phyloP scores from a whole-genome alignment of 2,888 invertebrate species.

The Hetaerina titia region DNA sequence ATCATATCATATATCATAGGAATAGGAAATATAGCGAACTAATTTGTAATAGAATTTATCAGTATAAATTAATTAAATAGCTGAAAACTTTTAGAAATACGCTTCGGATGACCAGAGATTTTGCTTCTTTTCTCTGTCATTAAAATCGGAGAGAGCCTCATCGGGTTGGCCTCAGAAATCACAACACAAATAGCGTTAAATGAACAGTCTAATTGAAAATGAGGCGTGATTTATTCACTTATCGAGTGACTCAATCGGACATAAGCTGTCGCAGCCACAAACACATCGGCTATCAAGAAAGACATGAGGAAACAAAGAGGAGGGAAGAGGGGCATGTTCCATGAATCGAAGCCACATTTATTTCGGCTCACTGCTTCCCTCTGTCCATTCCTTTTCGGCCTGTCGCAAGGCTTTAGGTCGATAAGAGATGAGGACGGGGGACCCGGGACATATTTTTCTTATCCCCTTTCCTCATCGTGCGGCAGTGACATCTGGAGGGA shows the following conservation, averaged over 20 bases:
- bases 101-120: too few relatives aligned
- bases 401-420: slow-evolving; percentile 41
- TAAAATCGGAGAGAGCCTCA: background rate
- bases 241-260: slow-evolving; percentile 21
- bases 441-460: slow-evolving; percentile 47
- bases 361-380: slow-evolving; percentile 50
- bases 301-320: background rate
- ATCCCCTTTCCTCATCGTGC: slow-evolving; percentile 33
- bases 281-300: background rate
- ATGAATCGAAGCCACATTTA: slow-evolving; percentile 46
- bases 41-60: too few relatives aligned
- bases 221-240: slow-evolving; percentile 52
- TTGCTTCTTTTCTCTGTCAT: background rate
- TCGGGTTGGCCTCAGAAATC: background rate
- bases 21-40: too few relatives aligned
- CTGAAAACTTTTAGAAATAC: too few relatives aligned
- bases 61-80: too few relatives aligned
- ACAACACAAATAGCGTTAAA: background rate
- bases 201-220: background rate
- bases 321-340: background rate
- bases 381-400: slow-evolving; percentile 30
- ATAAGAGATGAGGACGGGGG: slow-evolving; percentile 10
- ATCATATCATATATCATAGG: too few relatives aligned
- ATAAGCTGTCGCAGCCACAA: slow-evolving; percentile 35
- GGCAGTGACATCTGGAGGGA: slow-evolving; percentile 49